Evolutionary conservation across 2,797 vertebrate species (phyloP), one percentile per base, ranked within the genome.

Genomic region (Paramormyrops hopkinsi): DNA sequence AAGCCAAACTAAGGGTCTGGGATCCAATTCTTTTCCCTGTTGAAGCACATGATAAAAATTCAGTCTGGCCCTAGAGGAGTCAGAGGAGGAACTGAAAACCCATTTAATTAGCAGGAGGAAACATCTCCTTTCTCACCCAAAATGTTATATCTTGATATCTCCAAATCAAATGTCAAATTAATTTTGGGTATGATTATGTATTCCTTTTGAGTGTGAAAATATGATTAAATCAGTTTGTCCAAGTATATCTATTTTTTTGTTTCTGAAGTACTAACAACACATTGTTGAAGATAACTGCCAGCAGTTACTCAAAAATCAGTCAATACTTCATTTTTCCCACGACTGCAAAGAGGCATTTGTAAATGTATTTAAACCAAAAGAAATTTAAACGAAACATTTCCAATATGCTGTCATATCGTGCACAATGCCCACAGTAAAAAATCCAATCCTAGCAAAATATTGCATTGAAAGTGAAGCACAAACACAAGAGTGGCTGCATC

Each of bases 261-360:
- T 91, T 93, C 90, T 90, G 86, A 90, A 87, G 91, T 91, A 89
- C 88, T 90, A 91, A 93, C 92, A 92, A 92, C 92, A 51, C 88
- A 89, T 90, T 46, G 90, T 92, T 91, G 37, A 2, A 87, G 89
- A 92, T 93, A 88, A 91, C 95, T 96, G 96, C 96, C 96, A 95
- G 96, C 96, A 96, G 96, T 92, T 89, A 94, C 93, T 62, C 6
- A 92, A 0, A 48, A 90, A 93, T 90, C 92, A 51, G 84, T 92
- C 33, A 88, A 86, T 73, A 29, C 46, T 89, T 89, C 22, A 22
- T 50, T 25, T 48, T 85, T 22, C 91, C 91, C 92, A 92, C 91
- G 92, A 91, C 91, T 56, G 90, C 91, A 86, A 6, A 54, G 3
- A 51, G 90, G 92, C 89, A 73, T 90, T 91, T 90, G 88, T 79